phyloP scores from a whole-genome alignment of 2,888 invertebrate genomes.

The Agrochola litura region DNA sequence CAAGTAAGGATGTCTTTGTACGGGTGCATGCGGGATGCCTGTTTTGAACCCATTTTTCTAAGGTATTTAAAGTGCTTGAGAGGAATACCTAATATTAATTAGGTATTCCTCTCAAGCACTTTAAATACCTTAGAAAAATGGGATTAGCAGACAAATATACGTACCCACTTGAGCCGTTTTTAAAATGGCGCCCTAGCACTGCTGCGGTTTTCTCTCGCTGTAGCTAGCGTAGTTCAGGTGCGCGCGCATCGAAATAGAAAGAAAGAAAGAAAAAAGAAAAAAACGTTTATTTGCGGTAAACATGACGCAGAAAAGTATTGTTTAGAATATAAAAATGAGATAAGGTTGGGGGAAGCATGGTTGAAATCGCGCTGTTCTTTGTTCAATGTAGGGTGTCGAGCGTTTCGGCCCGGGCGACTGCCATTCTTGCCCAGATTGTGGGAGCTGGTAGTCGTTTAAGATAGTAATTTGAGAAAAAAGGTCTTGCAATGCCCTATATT shows the following conservation, averaged over 20 bases:
- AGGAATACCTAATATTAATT: background rate
- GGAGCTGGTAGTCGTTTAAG: slow-evolving; percentile 2
- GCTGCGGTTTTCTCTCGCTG: background rate
- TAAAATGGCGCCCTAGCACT: slow-evolving; percentile 38
- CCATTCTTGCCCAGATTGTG: slow-evolving; percentile 3
- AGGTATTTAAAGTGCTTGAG: background rate
- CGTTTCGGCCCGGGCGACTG: background rate
- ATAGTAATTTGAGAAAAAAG: background rate
- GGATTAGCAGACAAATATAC: background rate
- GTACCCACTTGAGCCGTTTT: background rate
- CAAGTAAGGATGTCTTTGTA: background rate
- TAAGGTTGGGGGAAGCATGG: too few relatives aligned
- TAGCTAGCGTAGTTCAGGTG: background rate
- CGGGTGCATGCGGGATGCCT: background rate
- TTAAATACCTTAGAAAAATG: too few relatives aligned
- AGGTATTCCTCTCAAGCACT: too few relatives aligned
- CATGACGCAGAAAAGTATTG: too few relatives aligned
- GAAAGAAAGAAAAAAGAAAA: too few relatives aligned
- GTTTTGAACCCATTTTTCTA: background rate
- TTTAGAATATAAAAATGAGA: too few relatives aligned
- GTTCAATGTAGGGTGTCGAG: slow-evolving; percentile 4
- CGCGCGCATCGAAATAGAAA: slow-evolving; percentile 35
- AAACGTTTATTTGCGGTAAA: too few relatives aligned
- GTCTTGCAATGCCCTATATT: background rate
- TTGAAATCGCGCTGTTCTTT: background rate